These are phyloP conservation scores for Nothoprocta pentlandii DNA, from an alignment of 2,113 vertebrate species.

Conservation along the genomic window DNA sequence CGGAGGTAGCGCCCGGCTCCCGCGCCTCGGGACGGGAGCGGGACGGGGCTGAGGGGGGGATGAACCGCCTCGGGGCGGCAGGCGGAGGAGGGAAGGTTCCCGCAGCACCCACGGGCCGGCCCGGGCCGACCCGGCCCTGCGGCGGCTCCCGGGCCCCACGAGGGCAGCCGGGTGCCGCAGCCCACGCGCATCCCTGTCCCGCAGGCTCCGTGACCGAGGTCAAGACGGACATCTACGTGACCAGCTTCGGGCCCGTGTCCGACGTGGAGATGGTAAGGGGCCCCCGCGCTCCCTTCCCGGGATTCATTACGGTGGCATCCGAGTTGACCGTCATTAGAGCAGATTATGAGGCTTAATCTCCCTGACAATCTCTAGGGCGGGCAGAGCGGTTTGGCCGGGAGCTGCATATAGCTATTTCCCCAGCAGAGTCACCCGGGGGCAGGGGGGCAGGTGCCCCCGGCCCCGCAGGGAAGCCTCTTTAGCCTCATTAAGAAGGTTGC, in stretches of 20 bases:
- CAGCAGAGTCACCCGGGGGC: not conserved
- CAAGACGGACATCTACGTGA: constrained; percentile 96
- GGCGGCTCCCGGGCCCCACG: not conserved
- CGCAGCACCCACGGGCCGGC: not conserved
- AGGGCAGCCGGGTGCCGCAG: too few relatives aligned
- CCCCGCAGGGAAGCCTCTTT: not conserved
- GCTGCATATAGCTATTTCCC: constrained; percentile 12
- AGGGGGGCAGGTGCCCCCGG: not conserved
- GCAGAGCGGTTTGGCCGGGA: constrained; percentile 42
- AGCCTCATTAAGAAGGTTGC: not conserved
- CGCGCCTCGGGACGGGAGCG: not conserved
- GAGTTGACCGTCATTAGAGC: constrained; percentile 83
- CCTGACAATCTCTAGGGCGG: constrained; percentile 77
- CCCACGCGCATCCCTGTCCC: not conserved
- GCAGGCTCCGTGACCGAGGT: constrained; percentile 92
- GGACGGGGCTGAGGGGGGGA: too few relatives aligned
- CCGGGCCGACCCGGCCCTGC: not conserved
- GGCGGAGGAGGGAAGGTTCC: fast-evolving
- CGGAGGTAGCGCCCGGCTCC: constrained; percentile 81
- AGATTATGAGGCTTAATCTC: constrained; percentile 86
- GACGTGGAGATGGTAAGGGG: constrained; percentile 94
- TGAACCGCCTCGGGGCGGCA: too few relatives aligned
- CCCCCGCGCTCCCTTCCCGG: not conserved
- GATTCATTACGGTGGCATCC: constrained; percentile 82
- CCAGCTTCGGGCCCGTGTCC: constrained; percentile 94